phyloP scores from a whole-genome alignment of 2,888 invertebrate genomes.

The Caradrina clavipalpis region DNA sequence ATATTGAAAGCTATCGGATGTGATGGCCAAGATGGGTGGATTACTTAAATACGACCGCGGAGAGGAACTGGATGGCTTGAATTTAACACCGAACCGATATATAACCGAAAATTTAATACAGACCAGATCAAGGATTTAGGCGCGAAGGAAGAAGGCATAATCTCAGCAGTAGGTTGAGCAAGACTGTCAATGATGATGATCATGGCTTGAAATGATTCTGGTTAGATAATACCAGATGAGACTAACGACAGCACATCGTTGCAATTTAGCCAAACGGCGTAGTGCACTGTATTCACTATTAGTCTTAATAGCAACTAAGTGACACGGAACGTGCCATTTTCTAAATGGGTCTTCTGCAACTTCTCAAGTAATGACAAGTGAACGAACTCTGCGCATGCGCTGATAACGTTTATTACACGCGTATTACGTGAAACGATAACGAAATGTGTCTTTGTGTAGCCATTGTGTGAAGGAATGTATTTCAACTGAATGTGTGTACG shows the following conservation, averaged over 20 bases:
- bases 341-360: constrained; percentile 34
- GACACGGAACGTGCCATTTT: background rate
- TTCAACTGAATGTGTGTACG: constrained; percentile 2
- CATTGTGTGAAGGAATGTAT: constrained; percentile 37
- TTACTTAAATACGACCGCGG: background rate
- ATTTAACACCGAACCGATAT: too few relatives aligned
- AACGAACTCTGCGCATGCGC: constrained; percentile 66
- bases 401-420: constrained; percentile 69
- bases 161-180: background rate
- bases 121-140: background rate
- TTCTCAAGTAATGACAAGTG: constrained; percentile 45
- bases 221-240: background rate
- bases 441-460: constrained; percentile 61
- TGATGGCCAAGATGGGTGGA: background rate
- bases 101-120: too few relatives aligned
- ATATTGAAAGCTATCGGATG: background rate
- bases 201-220: background rate
- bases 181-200: background rate
- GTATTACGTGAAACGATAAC: constrained; percentile 60
- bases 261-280: background rate
- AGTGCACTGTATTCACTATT: background rate
- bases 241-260: background rate
- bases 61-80: too few relatives aligned
- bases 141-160: background rate
- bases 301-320: constrained; percentile 2